phyloP scores from a whole-genome alignment of 2,888 invertebrate genomes.

The Sarcophaga variegata region DNA sequence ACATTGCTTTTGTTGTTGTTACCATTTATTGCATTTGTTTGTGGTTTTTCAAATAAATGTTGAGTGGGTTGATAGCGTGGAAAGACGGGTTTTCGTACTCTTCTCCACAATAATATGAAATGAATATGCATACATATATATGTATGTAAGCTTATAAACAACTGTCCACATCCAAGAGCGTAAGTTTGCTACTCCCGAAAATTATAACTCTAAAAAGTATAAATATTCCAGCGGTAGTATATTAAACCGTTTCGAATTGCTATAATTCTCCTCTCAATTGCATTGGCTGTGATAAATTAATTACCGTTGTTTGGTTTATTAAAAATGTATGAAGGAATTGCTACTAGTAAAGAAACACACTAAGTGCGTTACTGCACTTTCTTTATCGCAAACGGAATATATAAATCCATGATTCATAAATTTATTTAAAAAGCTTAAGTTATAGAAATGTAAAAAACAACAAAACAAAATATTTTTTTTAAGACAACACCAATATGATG shows the following conservation, averaged over 20 bases:
- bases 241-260: too few relatives aligned
- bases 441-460: not conserved
- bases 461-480: not conserved
- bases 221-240: too few relatives aligned
- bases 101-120: too few relatives aligned
- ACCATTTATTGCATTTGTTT: not conserved
- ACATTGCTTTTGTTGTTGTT: not conserved
- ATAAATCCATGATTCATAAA: conserved; percentile 1
- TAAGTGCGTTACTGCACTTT: not conserved
- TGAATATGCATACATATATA: too few relatives aligned
- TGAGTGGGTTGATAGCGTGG: not conserved
- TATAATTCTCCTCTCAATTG: too few relatives aligned
- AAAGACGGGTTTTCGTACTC: not conserved
- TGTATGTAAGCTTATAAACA: too few relatives aligned
- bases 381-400: not conserved
- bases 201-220: too few relatives aligned
- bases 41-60: not conserved
- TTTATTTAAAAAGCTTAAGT: not conserved
- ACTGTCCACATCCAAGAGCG: too few relatives aligned
- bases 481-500: not conserved
- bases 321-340: not conserved
- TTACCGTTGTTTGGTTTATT: not conserved
- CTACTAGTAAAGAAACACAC: not conserved
- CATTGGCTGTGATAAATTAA: too few relatives aligned
- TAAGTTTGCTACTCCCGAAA: too few relatives aligned